Percentiles rank a stretch among this genome's conserved stretches.
phyloP scores from a whole-genome alignment of 1,140 invertebrate species.

The Lanistes nyassanus region DNA sequence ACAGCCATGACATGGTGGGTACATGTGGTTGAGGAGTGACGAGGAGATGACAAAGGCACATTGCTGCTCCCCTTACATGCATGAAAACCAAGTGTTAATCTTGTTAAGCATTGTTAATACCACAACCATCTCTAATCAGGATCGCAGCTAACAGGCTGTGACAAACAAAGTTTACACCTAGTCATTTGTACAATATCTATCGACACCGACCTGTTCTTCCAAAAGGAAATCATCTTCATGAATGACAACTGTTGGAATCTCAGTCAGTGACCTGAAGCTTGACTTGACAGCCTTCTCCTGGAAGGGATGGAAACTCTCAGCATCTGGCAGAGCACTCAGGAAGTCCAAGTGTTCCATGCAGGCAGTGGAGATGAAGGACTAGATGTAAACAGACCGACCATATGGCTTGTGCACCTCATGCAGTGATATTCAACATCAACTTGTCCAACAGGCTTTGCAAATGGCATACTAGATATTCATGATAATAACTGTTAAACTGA shows the following conservation, averaged over 20 bases:
- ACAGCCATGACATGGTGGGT: no score
- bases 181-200: no score
- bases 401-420: no score
- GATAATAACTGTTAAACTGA: no score
- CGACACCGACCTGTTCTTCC: slow-evolving; percentile 73
- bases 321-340: slow-evolving; percentile 80
- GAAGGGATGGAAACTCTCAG: slow-evolving; percentile 86
- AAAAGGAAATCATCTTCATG: slow-evolving; percentile 77
- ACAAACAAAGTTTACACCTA: neutral
- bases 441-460: no score
- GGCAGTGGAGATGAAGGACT: slow-evolving; percentile 62
- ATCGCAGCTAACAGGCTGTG: neutral
- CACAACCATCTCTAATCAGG: neutral
- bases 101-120: neutral
- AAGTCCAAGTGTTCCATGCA: slow-evolving; percentile 88
- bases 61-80: no score
- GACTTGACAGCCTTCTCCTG: slow-evolving; percentile 89
- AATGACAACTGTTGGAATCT: slow-evolving; percentile 81
- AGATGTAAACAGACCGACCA: slow-evolving; percentile 23
- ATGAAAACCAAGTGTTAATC: no score
- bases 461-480: no score
- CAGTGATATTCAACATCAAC: no score
- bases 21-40: no score
- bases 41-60: no score
- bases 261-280: slow-evolving; percentile 90